Percentiles rank a stretch among this genome's conserved stretches.
Conservation (phyloP, 2,797 vertebrate genomes). For the Sylvia borin region DNA sequence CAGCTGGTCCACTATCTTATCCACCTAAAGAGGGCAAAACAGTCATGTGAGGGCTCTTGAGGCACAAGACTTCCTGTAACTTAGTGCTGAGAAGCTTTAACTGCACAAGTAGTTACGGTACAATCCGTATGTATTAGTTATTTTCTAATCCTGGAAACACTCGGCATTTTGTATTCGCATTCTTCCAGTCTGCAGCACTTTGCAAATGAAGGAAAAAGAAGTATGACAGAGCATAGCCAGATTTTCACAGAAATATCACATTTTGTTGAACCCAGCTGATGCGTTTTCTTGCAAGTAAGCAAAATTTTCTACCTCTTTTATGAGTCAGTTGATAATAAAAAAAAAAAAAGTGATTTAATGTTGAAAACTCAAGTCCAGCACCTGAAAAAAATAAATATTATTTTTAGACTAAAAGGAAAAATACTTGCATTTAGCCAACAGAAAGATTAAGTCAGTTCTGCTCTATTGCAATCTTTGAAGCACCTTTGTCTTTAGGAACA, state of each 20-base stretch:
- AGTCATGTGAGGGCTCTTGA: neutral
- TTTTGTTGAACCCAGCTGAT: neutral
- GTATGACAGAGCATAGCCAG: neutral
- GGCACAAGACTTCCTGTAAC: neutral
- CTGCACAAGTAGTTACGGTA: neutral
- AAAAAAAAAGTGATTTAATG: neutral
- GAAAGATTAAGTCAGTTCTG: neutral
- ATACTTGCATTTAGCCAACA: neutral
- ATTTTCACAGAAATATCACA: neutral
- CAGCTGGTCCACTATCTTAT: constrained; percentile 95
- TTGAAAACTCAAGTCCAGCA: neutral
- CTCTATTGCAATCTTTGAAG: neutral
- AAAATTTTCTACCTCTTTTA: neutral
- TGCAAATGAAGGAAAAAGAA: neutral
- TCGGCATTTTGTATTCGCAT: neutral
- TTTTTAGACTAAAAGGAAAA: neutral
- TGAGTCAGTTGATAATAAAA: neutral
- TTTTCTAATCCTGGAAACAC: neutral
- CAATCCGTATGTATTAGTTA: neutral
- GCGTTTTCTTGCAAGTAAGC: neutral
- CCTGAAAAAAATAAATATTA: neutral
- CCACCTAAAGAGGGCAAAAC: constrained; percentile 81
- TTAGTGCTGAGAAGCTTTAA: neutral
- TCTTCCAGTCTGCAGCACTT: neutral
- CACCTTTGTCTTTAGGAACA: neutral